Percentiles rank a stretch among this genome's conserved stretches.
Conservation (phyloP, 1,140 invertebrate genomes). For the Centruroides vittatus region DNA sequence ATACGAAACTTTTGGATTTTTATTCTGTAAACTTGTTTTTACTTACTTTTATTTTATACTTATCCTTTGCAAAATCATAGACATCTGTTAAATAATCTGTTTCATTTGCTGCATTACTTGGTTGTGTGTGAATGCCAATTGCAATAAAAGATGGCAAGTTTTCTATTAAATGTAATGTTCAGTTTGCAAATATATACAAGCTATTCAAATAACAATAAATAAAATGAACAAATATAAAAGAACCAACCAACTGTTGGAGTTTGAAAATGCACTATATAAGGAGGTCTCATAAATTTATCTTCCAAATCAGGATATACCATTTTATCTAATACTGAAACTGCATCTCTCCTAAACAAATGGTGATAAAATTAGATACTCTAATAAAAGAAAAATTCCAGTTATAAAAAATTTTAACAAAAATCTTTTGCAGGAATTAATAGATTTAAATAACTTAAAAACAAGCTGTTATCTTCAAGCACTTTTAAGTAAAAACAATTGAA, state of each 20-base stretch:
- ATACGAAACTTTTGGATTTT: too few species aligned
- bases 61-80: slow-evolving; percentile 5
- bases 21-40: not conserved
- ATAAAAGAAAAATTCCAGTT: too few species aligned
- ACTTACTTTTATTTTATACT: slow-evolving; percentile 5
- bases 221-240: not conserved
- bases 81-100: slow-evolving; percentile 6
- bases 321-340: not conserved
- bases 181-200: too few species aligned
- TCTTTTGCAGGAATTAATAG: too few species aligned
- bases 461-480: too few species aligned
- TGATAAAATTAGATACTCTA: too few species aligned
- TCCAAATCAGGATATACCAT: not conserved
- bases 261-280: slow-evolving; percentile 6
- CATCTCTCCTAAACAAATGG: slow-evolving; percentile 3
- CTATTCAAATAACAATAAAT: not conserved
- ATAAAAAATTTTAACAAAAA: too few species aligned
- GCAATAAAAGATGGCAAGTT: slow-evolving; percentile 2
- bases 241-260: slow-evolving; percentile 7
- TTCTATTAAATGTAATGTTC: not conserved
- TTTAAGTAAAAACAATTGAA: too few species aligned
- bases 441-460: too few species aligned
- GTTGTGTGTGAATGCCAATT: slow-evolving; percentile 11
- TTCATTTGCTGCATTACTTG: slow-evolving; percentile 9
- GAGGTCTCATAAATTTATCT: slow-evolving; percentile 11